Evolutionary conservation across 2,797 vertebrate genomes (phyloP).

Genomic region (Parauchenoglanis punctatus): DNA sequence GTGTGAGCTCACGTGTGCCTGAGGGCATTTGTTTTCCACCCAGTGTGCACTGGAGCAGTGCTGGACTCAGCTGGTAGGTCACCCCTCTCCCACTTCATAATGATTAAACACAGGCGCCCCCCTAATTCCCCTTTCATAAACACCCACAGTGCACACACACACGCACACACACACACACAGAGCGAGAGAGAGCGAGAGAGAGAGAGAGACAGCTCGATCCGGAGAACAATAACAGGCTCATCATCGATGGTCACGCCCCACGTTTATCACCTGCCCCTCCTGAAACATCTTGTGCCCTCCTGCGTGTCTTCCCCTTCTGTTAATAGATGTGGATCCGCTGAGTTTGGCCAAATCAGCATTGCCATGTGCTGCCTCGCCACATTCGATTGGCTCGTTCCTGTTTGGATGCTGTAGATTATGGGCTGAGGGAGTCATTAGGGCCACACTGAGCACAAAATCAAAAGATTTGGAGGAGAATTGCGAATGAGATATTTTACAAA

Average conservation of each 20-base stretch:
- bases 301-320: constrained; percentile 58
- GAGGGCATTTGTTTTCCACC: constrained; percentile 67
- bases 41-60: constrained; percentile 79
- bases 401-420: constrained; percentile 40
- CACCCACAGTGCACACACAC: constrained; percentile 55
- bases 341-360: constrained; percentile 41
- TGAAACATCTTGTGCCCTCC: constrained; percentile 62
- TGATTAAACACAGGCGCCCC: constrained; percentile 74
- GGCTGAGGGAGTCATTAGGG: constrained; percentile 38
- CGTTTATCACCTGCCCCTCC: constrained; percentile 72
- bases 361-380: constrained; percentile 20
- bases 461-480: constrained; percentile 9
- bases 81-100: constrained; percentile 80
- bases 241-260: constrained; percentile 73
- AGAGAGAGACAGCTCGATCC: constrained; percentile 74
- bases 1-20: constrained; percentile 53
- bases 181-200: not conserved
- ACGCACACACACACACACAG: not conserved
- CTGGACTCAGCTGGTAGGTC: constrained; percentile 83
- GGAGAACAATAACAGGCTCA: constrained; percentile 79
- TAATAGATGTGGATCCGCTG: constrained; percentile 47
- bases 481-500: not conserved
- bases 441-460: constrained; percentile 41
- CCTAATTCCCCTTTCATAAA: constrained; percentile 77
- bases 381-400: constrained; percentile 42